Conservation (phyloP, 2,113 vertebrate genomes). For the Xiphophorus hellerii region DNA sequence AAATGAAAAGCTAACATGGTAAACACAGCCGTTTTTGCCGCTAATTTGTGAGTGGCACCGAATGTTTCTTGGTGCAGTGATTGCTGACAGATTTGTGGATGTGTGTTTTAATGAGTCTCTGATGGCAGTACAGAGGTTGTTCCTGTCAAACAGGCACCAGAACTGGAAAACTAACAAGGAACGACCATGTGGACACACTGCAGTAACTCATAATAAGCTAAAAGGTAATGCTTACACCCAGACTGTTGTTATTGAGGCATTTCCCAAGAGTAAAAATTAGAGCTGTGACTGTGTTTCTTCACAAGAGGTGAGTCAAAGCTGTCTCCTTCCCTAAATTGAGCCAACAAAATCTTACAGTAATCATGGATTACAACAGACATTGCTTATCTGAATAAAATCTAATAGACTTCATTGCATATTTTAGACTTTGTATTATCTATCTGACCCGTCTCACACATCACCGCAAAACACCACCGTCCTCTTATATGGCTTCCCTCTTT, state of each 20-base stretch:
- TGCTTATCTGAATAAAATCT: conserved; percentile 51
- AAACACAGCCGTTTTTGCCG: conserved; percentile 74
- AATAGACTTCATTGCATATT: conserved; percentile 38
- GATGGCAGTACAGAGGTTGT: conserved; percentile 64
- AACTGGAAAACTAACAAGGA: conserved; percentile 64
- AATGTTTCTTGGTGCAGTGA: conserved; percentile 76
- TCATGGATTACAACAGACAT: conserved; percentile 40
- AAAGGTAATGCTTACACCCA: conserved; percentile 46
- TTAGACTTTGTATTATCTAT: conserved; percentile 49
- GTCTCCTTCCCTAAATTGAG: background rate
- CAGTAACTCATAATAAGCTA: conserved; percentile 45
- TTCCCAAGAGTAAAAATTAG: conserved; percentile 15
- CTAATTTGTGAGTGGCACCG: conserved; percentile 74
- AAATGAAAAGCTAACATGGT: conserved; percentile 79
- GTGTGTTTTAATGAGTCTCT: conserved; percentile 79
- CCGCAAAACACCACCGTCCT: conserved; percentile 70
- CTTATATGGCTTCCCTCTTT: conserved; percentile 76
- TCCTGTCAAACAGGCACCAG: conserved; percentile 53
- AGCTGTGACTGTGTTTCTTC: conserved; percentile 1
- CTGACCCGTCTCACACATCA: conserved; percentile 58
- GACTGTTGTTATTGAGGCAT: conserved; percentile 25
- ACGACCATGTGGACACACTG: conserved; percentile 56
- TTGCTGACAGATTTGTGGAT: conserved; percentile 79
- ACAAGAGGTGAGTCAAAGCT: conserved; percentile 7
- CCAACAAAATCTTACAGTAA: conserved; percentile 27